Base-by-base conservation (phyloP, 1,140 invertebrate genomes). In the Saxidomus purpurata region DNA sequence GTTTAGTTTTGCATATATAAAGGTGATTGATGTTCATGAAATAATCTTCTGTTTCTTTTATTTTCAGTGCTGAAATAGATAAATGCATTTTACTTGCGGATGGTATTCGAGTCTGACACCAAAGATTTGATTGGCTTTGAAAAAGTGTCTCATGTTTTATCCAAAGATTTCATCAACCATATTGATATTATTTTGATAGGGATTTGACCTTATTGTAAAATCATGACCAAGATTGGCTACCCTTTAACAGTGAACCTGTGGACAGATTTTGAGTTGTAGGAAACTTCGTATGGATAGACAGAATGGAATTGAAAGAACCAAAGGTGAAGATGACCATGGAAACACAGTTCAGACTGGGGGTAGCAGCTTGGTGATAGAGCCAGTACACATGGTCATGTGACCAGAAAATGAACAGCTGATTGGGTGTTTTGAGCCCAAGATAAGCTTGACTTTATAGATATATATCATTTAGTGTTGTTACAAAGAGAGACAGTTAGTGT, bases 331-430 rank as follows among this genome's bases (percentile, higher is more conserved):
- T 31, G 1, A 43, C 31, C 28, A 40, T 74, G 47, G 34, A 43
- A 47, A 49, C 85, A 79, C 69, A 87, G 28, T 87, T 87, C 85
- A 87, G 85, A 87, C 85, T 87, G 85, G 85, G 67, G 85, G 84
- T 87, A 87, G 85, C 85, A 87, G 49, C 85, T 15, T 8, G 43
- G 31, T 1, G 52, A 1, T 59, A 36, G 67, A 43, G 67, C 63
- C 82, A 71, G 67, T 74, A 67, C 34, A 71, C 28, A 40, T 19
- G 47, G 67, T 69, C 82, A 85, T 25, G 43, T 82, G 55, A 82
- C 59, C 59, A 82, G 31, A 38, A 25, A 49, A 25, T 74, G 49
- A 49, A 79, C 40, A 52, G 67, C 67, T 71, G 67, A 38, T 71
- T 71, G 2, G 67, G 59, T 63, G n/a, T 63, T 55, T 55, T 2